Base-by-base conservation (phyloP, 2,797 vertebrate genomes). In the Hylomyscus alleni region DNA sequence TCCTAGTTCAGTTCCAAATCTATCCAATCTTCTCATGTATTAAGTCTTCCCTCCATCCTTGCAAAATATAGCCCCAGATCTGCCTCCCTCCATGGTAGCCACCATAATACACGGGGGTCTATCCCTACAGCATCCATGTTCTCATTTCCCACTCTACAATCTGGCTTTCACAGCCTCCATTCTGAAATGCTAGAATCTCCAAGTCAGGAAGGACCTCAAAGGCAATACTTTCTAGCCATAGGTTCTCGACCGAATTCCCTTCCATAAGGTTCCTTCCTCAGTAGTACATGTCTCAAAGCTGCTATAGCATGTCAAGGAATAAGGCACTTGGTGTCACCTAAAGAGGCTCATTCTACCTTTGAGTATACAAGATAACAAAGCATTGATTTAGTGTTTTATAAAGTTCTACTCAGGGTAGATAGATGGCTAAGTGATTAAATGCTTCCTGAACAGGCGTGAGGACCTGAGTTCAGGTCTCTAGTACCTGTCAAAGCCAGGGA, bases 111-210 rank as follows among this genome's bases (percentile, higher is more conserved):
- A 78, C 8, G 22, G 75, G 73, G 60, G 24, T 56, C 69, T 75
- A 26, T 58, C 15, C 34, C 10, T 12, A 62, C 29, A 69, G 50
- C 20, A 50, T 87, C 86, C 2, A 5, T 91, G 67, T 86, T 84
- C 77, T 96, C 60, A 89, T 52, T 93, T 91, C 62, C 78, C 37
- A 91, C 31, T 84, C 80, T 91, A 95, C 56, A 94, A 91, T 93
- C 58, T 95, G 76, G 91, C 0, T 4, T 54, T 89, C 87, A 94
- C 60, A 54, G 60, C 31, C 76, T 93, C 47, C n/a, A 50, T 73
- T 84, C 90, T 94, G 90, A 94, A 95, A 81, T 58, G 76, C 75
- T 81, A 96, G 54, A 80, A 88, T 40, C 93, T 84, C 86, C 73
- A 85, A 85, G 73, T 56, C 84, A 47, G 50, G 91, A 87, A 77